These are phyloP conservation scores for Coregonus clupeaformis DNA, from an alignment of 2,113 vertebrate genomes.

Conservation along the genomic window DNA sequence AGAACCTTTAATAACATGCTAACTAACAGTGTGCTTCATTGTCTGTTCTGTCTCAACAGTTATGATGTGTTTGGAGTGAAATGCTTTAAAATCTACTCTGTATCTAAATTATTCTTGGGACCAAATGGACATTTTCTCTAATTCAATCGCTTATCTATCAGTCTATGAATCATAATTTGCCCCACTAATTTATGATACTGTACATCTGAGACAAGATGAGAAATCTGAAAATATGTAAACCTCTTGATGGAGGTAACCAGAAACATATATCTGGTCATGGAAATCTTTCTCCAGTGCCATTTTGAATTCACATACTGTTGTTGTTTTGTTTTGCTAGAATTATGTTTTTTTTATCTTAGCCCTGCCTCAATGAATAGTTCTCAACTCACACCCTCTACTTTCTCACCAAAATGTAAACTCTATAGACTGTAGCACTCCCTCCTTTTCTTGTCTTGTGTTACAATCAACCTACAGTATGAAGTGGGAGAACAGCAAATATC, in stretches of 20 bases:
- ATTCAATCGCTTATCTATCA: slow-evolving; percentile 5
- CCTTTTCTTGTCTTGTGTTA: background rate
- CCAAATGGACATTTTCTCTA: slow-evolving; percentile 6
- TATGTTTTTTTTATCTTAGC: background rate
- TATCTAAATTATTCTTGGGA: background rate
- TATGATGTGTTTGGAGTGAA: too few species aligned
- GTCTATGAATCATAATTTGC: slow-evolving; percentile 5
- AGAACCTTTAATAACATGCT: too few species aligned
- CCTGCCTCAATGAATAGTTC: background rate
- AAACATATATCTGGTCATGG: background rate
- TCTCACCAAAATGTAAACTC: too few species aligned
- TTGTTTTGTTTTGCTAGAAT: background rate
- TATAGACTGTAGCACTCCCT: background rate
- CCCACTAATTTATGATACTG: background rate
- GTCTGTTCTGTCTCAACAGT: too few species aligned
- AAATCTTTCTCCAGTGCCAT: slow-evolving; percentile 20
- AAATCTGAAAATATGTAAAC: background rate
- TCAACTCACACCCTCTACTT: too few species aligned
- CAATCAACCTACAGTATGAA: background rate
- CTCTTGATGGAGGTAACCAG: background rate
- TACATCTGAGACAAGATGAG: background rate
- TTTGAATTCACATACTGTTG: slow-evolving; percentile 14
- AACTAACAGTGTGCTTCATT: too few species aligned
- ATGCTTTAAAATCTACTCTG: background rate
- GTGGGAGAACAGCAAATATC: background rate